phyloP scores from a whole-genome alignment of 2,888 invertebrate genomes.

The Andrena dorsata region DNA sequence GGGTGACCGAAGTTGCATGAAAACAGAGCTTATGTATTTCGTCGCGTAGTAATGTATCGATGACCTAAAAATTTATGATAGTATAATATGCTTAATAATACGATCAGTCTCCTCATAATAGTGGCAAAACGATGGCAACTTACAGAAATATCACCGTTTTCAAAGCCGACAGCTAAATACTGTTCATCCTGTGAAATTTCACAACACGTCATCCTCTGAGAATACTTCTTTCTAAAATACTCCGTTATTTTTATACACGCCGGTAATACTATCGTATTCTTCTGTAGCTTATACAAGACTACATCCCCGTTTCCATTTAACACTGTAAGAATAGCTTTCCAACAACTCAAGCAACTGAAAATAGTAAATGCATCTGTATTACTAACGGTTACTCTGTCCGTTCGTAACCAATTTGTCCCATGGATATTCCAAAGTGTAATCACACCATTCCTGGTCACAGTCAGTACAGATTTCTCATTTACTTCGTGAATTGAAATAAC shows the following conservation, averaged over 20 bases:
- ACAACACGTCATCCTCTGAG: conserved; percentile 73
- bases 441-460: conserved; percentile 72
- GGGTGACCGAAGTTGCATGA: conserved; percentile 75
- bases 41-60: conserved; percentile 66
- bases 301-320: conserved; percentile 69
- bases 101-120: not conserved
- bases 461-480: conserved; percentile 69
- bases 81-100: not conserved
- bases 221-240: conserved; percentile 39
- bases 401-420: conserved; percentile 57
- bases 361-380: conserved; percentile 41
- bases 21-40: conserved; percentile 73
- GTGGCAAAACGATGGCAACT: conserved; percentile 71
- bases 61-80: conserved; percentile 71
- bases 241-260: conserved; percentile 41
- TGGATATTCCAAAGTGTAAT: conserved; percentile 75
- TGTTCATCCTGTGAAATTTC: conserved; percentile 86
- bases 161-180: conserved; percentile 88
- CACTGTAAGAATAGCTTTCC: conserved; percentile 72
- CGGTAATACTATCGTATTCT: conserved; percentile 37
- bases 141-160: conserved; percentile 88
- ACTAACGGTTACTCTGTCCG: conserved; percentile 27
- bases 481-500: conserved; percentile 76
- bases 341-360: conserved; percentile 74
- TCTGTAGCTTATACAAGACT: conserved; percentile 70